Base-by-base conservation (phyloP, 2,888 invertebrate genomes). In the Drosophila fulvimacula region DNA sequence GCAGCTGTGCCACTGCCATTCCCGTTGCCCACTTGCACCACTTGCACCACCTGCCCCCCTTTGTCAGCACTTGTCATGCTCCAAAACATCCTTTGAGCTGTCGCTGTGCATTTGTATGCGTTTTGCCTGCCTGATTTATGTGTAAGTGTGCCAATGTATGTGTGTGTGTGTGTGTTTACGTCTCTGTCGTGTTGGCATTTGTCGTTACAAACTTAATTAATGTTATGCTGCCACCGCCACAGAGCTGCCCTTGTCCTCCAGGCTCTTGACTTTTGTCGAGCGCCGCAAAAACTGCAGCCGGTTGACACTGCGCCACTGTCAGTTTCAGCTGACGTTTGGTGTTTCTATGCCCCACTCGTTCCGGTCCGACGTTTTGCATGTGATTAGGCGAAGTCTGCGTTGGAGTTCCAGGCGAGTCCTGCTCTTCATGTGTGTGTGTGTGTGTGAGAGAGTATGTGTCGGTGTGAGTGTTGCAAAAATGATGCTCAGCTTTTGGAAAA, bases 261-360 rank as follows among this genome's bases (percentile, higher is more conserved):
- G 73, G 72, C 89, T 80, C 88, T 86, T 86, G 85, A 86, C 85
- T 86, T 86, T 86, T 87, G 89, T 76, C 80, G 84, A 84, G 78
- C 87, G 74, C 58, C 77, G 72, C 86, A 82, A 85, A 82, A 82
- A 88, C 77, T 85, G 85, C 81, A 82, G 57, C 67, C 82, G 55
- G 60, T 64, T 61, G 60, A 64, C 64, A 76, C 52, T 67, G 72
- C 77, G 65, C 73, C 83, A 78, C 86, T 89, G 89, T 88, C 87
- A 88, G 90, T 76, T 89, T 89, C 88, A 89, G 89, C 88, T 84
- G 83, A 88, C 87, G 83, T 83, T 86, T 81, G 83, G 83, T 76
- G 83, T 76, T 85, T 88, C 62, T 17, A 21, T 15, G 5, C 17
- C 21, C 13, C 17, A 10, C 44, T 19, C 44, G 59, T 49, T 41